These are phyloP conservation scores for Brachionichthys hirsutus DNA, from an alignment of 2,113 vertebrate species.

Conservation along the genomic window DNA sequence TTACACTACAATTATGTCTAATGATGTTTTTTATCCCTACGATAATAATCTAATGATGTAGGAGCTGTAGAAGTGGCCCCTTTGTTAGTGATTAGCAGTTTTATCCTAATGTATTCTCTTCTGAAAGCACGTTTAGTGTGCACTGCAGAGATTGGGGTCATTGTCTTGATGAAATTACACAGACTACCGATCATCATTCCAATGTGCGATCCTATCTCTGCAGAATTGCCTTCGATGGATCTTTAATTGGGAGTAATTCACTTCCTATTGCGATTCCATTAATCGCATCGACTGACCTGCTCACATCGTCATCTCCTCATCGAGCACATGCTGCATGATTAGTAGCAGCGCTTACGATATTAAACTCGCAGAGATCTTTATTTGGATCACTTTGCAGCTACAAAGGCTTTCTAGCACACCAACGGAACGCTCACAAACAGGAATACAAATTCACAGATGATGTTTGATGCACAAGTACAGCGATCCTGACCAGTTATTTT, in stretches of 20 bases:
- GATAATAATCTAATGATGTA: conserved; percentile 16
- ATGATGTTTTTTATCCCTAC: conserved; percentile 9
- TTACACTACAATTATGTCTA: conserved; percentile 2
- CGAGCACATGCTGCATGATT: conserved; percentile 59
- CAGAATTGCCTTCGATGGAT: conserved; percentile 52
- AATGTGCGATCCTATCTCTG: conserved; percentile 36
- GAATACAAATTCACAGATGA: neutral
- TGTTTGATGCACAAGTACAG: neutral
- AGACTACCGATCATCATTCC: conserved; percentile 23
- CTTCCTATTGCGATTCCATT: conserved; percentile 69
- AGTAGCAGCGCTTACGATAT: conserved; percentile 59
- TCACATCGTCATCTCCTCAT: conserved; percentile 47
- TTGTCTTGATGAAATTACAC: conserved; percentile 61
- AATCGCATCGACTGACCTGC: conserved; percentile 67
- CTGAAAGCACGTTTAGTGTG: too few relatives aligned
- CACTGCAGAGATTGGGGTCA: conserved; percentile 27
- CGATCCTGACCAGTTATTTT: neutral
- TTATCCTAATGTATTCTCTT: neutral
- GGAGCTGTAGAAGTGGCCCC: neutral
- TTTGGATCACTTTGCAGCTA: conserved; percentile 34
- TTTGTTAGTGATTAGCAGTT: conserved; percentile 50
- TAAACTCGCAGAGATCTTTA: conserved; percentile 56
- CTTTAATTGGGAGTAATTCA: conserved; percentile 78
- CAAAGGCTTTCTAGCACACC: conserved; percentile 7
- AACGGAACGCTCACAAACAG: neutral